phyloP scores from a whole-genome alignment of 2,113 vertebrate species.

The Lichenostomus cassidix region DNA sequence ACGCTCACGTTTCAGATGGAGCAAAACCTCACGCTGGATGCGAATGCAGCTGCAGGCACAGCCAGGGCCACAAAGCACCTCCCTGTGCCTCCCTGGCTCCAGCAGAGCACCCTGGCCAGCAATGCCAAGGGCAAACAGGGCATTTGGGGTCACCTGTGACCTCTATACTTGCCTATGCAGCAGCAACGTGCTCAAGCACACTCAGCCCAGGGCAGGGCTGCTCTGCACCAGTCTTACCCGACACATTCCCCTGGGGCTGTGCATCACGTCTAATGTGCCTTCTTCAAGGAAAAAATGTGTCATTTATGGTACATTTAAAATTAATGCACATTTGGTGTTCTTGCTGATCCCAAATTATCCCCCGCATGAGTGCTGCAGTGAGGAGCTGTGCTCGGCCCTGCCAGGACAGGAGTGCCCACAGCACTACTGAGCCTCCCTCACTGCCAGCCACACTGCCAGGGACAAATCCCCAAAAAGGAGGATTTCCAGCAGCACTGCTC shows the following conservation, averaged over 20 bases:
- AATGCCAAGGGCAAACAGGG: fast-evolving
- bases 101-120: neutral
- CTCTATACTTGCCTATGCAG: fast-evolving
- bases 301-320: neutral
- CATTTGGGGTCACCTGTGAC: neutral
- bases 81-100: fast-evolving
- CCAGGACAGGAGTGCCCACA: fast-evolving
- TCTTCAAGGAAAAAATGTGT: neutral
- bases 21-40: fast-evolving
- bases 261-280: neutral
- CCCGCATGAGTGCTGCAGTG: fast-evolving
- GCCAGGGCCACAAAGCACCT: neutral
- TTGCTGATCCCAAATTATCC: neutral
- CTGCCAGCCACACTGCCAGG: neutral
- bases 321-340: neutral
- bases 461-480: neutral
- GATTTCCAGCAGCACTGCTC: neutral
- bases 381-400: neutral
- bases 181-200: fast-evolving
- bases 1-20: fast-evolving
- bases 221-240: neutral
- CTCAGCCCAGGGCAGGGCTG: neutral
- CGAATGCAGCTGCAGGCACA: fast-evolving
- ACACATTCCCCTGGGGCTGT: neutral
- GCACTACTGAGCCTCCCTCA: neutral